Conservation (phyloP, 2,888 invertebrate species). For the Esperia sulphurella region DNA sequence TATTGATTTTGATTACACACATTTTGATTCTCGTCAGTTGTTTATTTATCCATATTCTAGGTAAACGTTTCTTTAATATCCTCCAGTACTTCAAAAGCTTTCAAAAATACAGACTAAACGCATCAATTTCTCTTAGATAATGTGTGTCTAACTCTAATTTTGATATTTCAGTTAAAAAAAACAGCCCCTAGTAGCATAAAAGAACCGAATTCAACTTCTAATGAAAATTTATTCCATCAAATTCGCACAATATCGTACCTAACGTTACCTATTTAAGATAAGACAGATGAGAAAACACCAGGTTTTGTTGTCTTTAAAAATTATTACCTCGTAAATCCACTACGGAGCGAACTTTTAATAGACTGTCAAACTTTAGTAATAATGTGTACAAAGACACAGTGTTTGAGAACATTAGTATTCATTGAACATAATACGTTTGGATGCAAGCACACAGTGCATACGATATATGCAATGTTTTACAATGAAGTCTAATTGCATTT, state of each 20-base stretch:
- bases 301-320: conserved; percentile 11
- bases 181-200: too few species aligned
- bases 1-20: too few species aligned
- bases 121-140: too few species aligned
- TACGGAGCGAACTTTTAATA: conserved; percentile 16
- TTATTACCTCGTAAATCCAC: conserved; percentile 10
- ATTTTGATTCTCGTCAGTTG: too few species aligned
- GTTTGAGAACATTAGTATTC: conserved; percentile 11
- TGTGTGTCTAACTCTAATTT: too few species aligned
- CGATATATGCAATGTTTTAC: conserved; percentile 2
- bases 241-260: not conserved
- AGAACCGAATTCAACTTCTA: not conserved
- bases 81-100: too few species aligned
- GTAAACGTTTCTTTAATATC: too few species aligned
- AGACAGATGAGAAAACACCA: conserved; percentile 3
- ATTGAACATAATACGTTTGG: conserved; percentile 2
- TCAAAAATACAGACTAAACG: too few species aligned
- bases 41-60: too few species aligned
- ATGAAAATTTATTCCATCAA: not conserved
- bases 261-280: not conserved
- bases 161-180: too few species aligned
- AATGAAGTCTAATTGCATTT: conserved; percentile 1
- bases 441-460: not conserved
- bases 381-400: conserved; percentile 14
- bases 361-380: conserved; percentile 20